phyloP scores from a whole-genome alignment of 2,113 vertebrate species.

The Malurus cyaneus region DNA sequence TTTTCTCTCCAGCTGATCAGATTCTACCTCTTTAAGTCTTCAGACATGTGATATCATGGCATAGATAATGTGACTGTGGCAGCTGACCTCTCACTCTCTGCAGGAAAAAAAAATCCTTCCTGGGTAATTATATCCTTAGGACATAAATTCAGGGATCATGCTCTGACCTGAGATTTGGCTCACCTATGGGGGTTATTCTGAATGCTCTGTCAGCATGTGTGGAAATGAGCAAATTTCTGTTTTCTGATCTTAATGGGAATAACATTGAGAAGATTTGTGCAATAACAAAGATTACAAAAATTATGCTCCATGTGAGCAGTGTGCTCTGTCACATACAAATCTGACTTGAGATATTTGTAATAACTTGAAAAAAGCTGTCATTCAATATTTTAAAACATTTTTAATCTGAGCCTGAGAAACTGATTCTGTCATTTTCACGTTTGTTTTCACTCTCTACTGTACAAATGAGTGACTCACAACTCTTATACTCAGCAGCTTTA shows the following conservation, averaged over 20 bases:
- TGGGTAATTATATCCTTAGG: not conserved
- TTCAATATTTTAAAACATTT: not conserved
- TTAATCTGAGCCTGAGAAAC: constrained; percentile 15
- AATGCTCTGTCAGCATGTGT: not conserved
- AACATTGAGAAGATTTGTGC: not conserved
- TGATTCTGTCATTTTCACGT: not conserved
- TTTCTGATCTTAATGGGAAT: not conserved
- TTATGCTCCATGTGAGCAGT: not conserved
- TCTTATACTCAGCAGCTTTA: not conserved
- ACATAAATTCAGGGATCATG: not conserved
- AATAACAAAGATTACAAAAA: not conserved
- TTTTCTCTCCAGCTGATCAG: not conserved
- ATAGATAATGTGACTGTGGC: not conserved
- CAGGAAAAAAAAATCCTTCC: not conserved
- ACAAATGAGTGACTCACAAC: not conserved
- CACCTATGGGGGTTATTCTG: not conserved
- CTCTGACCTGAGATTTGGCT: constrained; percentile 7
- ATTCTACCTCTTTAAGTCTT: not conserved
- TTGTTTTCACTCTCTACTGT: not conserved
- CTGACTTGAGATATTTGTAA: not conserved
- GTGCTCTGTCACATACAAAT: not conserved
- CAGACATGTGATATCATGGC: not conserved
- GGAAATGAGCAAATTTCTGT: not conserved
- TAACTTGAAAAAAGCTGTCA: not conserved
- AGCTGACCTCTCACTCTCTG: not conserved